phyloP scores from a whole-genome alignment of 2,888 invertebrate genomes.

The Mesorhabditis spiculigera region DNA sequence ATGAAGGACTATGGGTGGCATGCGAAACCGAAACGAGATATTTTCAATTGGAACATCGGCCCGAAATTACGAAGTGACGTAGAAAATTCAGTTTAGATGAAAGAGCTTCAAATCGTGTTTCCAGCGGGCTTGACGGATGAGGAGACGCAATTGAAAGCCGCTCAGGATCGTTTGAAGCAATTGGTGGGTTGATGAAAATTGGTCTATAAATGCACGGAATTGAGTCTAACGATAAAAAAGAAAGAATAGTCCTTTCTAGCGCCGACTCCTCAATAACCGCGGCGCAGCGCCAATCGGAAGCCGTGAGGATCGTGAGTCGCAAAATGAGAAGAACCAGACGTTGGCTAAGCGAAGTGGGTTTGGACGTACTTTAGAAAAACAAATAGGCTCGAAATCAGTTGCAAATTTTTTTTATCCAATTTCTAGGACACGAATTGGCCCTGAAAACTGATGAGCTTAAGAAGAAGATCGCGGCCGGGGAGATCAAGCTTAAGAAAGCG shows the following conservation, averaged over 20 bases:
- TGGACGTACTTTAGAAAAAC: too few relatives aligned
- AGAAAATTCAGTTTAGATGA: neutral
- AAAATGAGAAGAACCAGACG: neutral
- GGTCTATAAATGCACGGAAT: neutral
- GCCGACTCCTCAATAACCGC: neutral
- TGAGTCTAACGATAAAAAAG: too few relatives aligned
- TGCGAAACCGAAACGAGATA: neutral
- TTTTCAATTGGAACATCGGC: constrained; percentile 3
- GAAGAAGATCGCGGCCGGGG: constrained; percentile 28
- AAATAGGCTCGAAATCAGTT: neutral
- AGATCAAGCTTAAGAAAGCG: constrained; percentile 23
- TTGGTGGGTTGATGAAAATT: constrained; percentile 25
- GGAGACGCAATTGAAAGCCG: constrained; percentile 33
- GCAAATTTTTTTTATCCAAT: neutral
- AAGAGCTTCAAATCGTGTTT: constrained; percentile 11
- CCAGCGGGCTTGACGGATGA: constrained; percentile 31
- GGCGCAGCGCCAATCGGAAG: constrained; percentile 8
- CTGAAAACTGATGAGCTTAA: constrained; percentile 25
- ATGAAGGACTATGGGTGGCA: too few relatives aligned
- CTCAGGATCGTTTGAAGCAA: constrained; percentile 29
- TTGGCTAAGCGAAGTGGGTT: constrained; percentile 6
- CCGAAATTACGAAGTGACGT: neutral
- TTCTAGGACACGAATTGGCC: constrained; percentile 18
- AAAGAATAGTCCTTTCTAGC: neutral
- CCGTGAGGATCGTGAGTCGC: neutral